A percentile compares a stretch with the other conserved stretches of the same genome.
Evolutionary conservation across 2,888 invertebrate genomes (phyloP).

Genomic region (Macrosiphum euphorbiae): DNA sequence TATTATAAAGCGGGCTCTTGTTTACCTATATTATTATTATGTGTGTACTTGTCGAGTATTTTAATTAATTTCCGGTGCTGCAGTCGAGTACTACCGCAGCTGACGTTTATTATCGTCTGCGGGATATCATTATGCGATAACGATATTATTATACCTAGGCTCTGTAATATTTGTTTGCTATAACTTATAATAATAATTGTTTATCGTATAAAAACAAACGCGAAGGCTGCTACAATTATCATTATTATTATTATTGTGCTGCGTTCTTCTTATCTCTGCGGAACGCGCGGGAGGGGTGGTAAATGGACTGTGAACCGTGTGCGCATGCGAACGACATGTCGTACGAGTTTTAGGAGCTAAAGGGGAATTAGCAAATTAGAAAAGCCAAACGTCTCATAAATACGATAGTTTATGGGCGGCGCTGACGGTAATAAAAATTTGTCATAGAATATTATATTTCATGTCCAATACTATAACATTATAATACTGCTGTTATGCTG

Average conservation of each 20-base stretch:
- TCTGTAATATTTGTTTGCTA: not conserved
- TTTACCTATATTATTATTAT: too few species aligned
- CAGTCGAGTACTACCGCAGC: not conserved
- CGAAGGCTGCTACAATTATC: not conserved
- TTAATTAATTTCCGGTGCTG: slow-evolving; percentile 25
- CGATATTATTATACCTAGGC: not conserved
- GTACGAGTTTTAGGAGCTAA: not conserved
- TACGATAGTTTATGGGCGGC: slow-evolving; percentile 1
- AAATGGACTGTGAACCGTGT: slow-evolving; percentile 49
- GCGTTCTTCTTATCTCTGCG: slow-evolving; percentile 32
- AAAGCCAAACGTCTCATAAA: slow-evolving; percentile 53
- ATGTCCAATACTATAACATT: not conserved
- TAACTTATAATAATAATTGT: not conserved
- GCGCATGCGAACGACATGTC: not conserved
- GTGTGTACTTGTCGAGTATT: not conserved
- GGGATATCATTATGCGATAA: not conserved
- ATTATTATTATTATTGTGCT: too few species aligned
- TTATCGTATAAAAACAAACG: not conserved
- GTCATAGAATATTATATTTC: not conserved
- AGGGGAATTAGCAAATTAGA: slow-evolving; percentile 51
- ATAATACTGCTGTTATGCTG: too few species aligned
- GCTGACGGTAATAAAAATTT: not conserved
- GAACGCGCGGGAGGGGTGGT: not conserved
- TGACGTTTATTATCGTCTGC: slow-evolving; percentile 22
- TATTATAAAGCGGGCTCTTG: too few species aligned